Evolutionary conservation across 2,888 invertebrate genomes (phyloP).

Genomic region (Fissipunctia ypsillon): DNA sequence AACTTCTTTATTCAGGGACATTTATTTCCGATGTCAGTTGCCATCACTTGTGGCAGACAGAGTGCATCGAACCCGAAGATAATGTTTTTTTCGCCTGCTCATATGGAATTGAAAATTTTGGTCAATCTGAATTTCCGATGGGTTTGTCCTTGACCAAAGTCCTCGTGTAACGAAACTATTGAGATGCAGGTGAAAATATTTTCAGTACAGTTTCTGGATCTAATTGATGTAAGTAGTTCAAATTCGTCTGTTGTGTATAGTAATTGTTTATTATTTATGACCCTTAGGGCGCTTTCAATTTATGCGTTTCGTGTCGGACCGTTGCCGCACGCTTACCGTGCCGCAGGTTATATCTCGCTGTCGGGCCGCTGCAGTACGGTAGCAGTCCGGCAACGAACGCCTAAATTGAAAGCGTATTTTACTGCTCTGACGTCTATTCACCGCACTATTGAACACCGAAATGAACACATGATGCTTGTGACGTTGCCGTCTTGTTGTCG

Average conservation of each 20-base stretch:
- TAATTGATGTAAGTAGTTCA: slow-evolving; percentile 17
- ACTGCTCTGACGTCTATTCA: no score
- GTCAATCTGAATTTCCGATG: slow-evolving; percentile 76
- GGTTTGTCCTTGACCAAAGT: slow-evolving; percentile 76
- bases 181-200: slow-evolving; percentile 61
- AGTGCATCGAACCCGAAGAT: slow-evolving; percentile 72
- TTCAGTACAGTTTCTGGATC: slow-evolving; percentile 25
- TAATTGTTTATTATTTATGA: neutral
- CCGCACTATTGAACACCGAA: no score
- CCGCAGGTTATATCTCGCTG: no score
- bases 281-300: no score
- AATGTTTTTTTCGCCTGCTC: slow-evolving; percentile 66
- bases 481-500: no score
- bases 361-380: no score
- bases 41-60: slow-evolving; percentile 62
- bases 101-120: slow-evolving; percentile 73
- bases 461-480: no score
- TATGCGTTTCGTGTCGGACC: no score
- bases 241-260: slow-evolving; percentile 1
- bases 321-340: no score
- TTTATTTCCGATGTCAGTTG: slow-evolving; percentile 52
- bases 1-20: slow-evolving; percentile 36
- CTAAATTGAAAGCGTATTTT: no score
- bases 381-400: no score
- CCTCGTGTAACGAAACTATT: slow-evolving; percentile 63